Conservation (phyloP, 2,113 vertebrate species). For the Psephotus haematonotus region DNA sequence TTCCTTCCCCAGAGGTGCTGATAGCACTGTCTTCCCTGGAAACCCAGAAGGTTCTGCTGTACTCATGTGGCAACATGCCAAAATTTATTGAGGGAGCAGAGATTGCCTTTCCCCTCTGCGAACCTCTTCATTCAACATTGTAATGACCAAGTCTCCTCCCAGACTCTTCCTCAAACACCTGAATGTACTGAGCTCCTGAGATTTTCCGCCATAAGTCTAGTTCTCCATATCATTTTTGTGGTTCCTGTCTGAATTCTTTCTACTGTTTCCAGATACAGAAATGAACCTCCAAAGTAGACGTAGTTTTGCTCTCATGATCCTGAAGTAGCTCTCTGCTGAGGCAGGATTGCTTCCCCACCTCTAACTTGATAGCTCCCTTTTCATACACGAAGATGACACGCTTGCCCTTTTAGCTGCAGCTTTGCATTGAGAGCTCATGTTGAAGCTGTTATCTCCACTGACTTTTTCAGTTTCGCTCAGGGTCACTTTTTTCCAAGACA, state of each 20-base stretch:
- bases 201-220: background rate
- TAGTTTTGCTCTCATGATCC: background rate
- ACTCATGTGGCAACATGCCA: background rate
- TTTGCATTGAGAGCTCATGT: conserved; percentile 57
- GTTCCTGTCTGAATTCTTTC: background rate
- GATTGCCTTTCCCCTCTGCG: background rate
- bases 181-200: background rate
- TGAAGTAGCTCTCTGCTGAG: background rate
- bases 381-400: background rate
- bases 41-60: background rate
- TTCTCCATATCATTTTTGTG: background rate
- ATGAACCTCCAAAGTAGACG: background rate
- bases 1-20: background rate
- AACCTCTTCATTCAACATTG: background rate
- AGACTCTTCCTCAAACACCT: background rate
- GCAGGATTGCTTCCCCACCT: background rate
- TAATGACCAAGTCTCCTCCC: background rate
- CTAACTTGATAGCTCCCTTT: conserved; percentile 13
- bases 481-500: conserved; percentile 49
- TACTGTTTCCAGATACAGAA: background rate
- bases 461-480: background rate
- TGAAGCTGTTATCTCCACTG: conserved; percentile 51
- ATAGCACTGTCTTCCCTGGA: background rate
- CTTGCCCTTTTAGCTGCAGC: conserved; percentile 28
- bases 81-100: background rate